A percentile compares a stretch with the other conserved stretches of the same genome.
These are phyloP conservation scores for Oxyura jamaicensis DNA, from an alignment of 2,113 vertebrate species.

Conservation along the genomic window DNA sequence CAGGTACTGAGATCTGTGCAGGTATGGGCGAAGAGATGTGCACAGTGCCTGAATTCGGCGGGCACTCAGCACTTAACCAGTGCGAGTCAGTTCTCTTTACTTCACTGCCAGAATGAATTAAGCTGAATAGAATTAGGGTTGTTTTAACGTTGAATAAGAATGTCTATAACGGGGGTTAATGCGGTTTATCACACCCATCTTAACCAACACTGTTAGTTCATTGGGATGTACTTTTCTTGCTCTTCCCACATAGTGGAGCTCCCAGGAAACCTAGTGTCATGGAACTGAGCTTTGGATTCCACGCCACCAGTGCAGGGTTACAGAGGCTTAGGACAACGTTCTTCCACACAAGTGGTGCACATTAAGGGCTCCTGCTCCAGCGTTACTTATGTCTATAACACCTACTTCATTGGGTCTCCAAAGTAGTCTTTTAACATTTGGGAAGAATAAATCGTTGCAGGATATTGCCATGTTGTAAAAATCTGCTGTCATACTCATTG, in stretches of 20 bases:
- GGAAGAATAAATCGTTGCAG: neutral
- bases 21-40: neutral
- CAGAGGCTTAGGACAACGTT: neutral
- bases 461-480: neutral
- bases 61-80: neutral
- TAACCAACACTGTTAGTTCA: neutral
- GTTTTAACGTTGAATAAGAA: neutral
- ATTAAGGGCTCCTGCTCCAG: neutral
- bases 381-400: accelerated
- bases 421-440: neutral
- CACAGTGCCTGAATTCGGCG: neutral
- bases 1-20: neutral
- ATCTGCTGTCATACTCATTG: neutral
- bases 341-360: neutral
- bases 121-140: neutral
- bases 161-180: neutral
- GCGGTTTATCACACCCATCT: constrained; percentile 6
- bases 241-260: neutral
- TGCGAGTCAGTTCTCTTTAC: neutral
- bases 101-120: neutral
- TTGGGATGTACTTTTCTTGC: neutral
- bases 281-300: neutral
- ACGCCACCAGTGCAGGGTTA: neutral
- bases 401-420: neutral
- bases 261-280: neutral